Percentiles rank a stretch among this genome's conserved stretches.
Evolutionary conservation across 2,113 vertebrate species (phyloP).

Genomic region (crab-eating macaque (Macaca fascicularis)): DNA sequence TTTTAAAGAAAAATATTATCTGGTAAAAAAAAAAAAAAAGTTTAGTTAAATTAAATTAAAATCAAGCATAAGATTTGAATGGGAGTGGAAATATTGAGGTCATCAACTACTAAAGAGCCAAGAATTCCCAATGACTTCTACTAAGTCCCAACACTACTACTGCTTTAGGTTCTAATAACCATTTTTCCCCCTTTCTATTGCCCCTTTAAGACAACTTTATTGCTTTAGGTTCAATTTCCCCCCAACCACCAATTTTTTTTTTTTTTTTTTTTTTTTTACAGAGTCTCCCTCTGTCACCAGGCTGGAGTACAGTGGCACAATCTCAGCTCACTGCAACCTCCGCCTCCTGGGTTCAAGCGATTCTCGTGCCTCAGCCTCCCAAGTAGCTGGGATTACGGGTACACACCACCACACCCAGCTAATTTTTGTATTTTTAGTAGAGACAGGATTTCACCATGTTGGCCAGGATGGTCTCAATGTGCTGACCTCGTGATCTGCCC

Average conservation of each 20-base stretch:
- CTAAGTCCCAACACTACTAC: not conserved
- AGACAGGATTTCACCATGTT: too few relatives aligned
- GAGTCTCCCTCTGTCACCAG: too few relatives aligned
- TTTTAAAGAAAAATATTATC: not conserved
- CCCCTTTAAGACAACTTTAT: not conserved
- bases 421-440: too few relatives aligned
- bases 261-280: too few relatives aligned
- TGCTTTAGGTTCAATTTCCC: not conserved
- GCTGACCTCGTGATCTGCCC: too few relatives aligned
- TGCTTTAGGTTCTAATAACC: not conserved
- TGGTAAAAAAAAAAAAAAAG: conserved; percentile 10
- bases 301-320: too few relatives aligned
- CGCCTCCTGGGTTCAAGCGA: too few relatives aligned
- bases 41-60: conserved; percentile 38
- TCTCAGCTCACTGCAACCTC: too few relatives aligned
- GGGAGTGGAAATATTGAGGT: not conserved
- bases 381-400: too few relatives aligned
- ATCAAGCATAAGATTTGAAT: not conserved
- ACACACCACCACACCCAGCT: too few relatives aligned
- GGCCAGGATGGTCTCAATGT: too few relatives aligned
- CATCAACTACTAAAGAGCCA: not conserved
- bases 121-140: not conserved
- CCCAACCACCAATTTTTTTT: not conserved
- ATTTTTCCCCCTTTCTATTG: not conserved
- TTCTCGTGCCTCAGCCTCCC: too few relatives aligned